Evolutionary conservation across 1,140 invertebrate genomes (phyloP).

Genomic region (Drosophila virilis): DNA sequence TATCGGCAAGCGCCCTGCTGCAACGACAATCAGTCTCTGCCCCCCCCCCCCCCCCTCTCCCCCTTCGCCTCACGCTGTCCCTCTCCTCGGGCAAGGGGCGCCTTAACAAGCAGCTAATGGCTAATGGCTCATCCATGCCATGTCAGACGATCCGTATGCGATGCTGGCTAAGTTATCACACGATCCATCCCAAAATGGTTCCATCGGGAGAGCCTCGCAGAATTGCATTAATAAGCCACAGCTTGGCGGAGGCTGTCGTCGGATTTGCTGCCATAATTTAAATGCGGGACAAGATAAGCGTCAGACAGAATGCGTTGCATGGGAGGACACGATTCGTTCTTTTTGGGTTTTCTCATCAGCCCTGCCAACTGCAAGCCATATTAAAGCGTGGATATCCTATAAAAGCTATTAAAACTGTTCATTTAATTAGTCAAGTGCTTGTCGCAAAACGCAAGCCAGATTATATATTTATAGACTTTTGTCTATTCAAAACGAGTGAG

Average conservation of each 20-base stretch:
- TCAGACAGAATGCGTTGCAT: too few species aligned
- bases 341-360: too few species aligned
- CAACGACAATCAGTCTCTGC: conserved; percentile 20
- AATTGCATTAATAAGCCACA: conserved; percentile 48
- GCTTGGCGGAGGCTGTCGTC: conserved; percentile 28
- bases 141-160: conserved; percentile 36
- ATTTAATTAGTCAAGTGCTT: too few species aligned
- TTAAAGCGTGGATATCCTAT: too few species aligned
- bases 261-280: conserved; percentile 73
- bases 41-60: neutral
- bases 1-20: conserved; percentile 19
- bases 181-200: conserved; percentile 15
- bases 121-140: conserved; percentile 74
- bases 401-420: too few species aligned
- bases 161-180: conserved; percentile 23
- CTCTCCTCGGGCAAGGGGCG: neutral
- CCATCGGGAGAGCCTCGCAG: neutral
- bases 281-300: conserved; percentile 61
- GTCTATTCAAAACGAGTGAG: too few species aligned
- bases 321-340: too few species aligned
- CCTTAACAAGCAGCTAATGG: conserved; percentile 72
- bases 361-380: too few species aligned
- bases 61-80: neutral
- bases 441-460: too few species aligned
- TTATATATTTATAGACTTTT: too few species aligned